Evolutionary conservation across 2,113 vertebrate species (phyloP).

Genomic region (Apodemus speciosus): DNA sequence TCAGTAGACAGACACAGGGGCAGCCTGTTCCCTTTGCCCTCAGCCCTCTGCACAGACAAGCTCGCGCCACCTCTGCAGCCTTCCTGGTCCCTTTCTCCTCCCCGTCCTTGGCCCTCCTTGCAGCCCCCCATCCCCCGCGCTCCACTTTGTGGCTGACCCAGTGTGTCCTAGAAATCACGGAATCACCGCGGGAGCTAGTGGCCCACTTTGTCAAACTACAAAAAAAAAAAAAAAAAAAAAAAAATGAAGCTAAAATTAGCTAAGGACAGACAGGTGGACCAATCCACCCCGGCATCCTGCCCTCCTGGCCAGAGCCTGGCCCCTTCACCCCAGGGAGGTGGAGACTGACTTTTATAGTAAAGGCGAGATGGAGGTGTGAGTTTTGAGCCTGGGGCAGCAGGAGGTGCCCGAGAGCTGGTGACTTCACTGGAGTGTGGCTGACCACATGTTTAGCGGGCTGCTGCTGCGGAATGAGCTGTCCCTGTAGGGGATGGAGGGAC

Average conservation of each 20-base stretch:
- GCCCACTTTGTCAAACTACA: constrained; percentile 69
- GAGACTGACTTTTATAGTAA: constrained; percentile 9
- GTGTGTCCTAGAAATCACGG: constrained; percentile 78
- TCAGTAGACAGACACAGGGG: not conserved
- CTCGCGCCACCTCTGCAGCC: not conserved
- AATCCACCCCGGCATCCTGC: constrained; percentile 37
- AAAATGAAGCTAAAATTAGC: constrained; percentile 79
- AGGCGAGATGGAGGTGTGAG: not conserved
- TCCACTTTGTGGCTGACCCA: constrained; percentile 78
- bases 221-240: constrained; percentile 74
- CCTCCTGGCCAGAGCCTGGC: constrained; percentile 64
- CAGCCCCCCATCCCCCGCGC: constrained; percentile 65
- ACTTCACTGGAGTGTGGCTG: constrained; percentile 52
- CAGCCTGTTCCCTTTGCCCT: no score
- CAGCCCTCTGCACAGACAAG: no score
- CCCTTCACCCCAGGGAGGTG: not conserved
- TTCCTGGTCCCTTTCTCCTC: constrained; percentile 67
- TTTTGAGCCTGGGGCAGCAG: not conserved
- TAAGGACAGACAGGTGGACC: constrained; percentile 69
- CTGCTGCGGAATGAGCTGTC: not conserved
- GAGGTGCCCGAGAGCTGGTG: constrained; percentile 1
- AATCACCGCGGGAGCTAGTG: constrained; percentile 74
- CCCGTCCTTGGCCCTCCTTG: constrained; percentile 74
- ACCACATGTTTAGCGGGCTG: not conserved
- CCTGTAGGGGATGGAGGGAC: not conserved